Conservation (phyloP, 2,888 invertebrate species). For the Chironomus tentans region DNA sequence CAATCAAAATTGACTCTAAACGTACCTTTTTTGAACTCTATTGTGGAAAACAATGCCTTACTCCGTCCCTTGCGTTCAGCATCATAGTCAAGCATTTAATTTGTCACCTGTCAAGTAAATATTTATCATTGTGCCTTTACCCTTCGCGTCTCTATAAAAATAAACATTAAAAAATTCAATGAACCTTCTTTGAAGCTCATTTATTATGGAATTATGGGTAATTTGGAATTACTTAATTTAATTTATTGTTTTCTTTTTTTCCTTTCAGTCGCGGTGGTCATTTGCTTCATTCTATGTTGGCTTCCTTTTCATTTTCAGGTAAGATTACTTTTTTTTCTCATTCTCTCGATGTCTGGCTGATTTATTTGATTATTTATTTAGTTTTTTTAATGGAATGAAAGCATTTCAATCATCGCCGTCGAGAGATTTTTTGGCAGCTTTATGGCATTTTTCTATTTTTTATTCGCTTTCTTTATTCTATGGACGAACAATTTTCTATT, state of each 20-base stretch:
- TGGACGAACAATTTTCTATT: no score
- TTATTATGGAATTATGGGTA: not conserved
- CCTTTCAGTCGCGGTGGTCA: constrained; percentile 13
- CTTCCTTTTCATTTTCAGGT: constrained; percentile 17
- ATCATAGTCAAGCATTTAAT: not conserved
- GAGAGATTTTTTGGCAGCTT: no score
- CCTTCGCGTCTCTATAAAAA: not conserved
- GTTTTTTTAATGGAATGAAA: no score
- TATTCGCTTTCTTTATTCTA: no score
- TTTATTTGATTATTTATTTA: no score
- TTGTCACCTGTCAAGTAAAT: not conserved
- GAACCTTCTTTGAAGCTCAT: not conserved
- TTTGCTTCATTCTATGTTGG: constrained; percentile 16
- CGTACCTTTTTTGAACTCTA: no score
- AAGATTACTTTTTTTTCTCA: not conserved
- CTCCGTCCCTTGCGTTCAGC: no score
- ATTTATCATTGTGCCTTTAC: not conserved
- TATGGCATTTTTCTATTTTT: no score
- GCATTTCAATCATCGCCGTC: no score
- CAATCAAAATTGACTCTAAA: no score
- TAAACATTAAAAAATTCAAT: not conserved
- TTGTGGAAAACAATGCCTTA: no score
- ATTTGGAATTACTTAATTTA: not conserved
- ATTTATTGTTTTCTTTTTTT: not conserved
- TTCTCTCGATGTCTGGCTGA: no score